Evolutionary conservation across 2,888 invertebrate species (phyloP).

Genomic region (Ichneumoninae sp.): DNA sequence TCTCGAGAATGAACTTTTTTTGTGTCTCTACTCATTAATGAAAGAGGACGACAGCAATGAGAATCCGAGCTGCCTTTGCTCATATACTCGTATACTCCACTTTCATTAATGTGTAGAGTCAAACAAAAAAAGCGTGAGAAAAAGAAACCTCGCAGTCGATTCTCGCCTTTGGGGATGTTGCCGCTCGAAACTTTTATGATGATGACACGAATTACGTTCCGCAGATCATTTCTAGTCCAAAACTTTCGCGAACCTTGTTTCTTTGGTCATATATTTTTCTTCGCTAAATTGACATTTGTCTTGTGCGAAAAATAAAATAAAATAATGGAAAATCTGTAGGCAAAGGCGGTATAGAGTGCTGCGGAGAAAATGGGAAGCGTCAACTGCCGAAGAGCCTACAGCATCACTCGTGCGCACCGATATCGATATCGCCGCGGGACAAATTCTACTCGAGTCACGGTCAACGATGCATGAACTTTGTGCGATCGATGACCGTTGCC

Average conservation of each 20-base stretch:
- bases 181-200: slow-evolving; percentile 19
- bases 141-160: background rate
- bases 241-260: slow-evolving; percentile 4
- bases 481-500: slow-evolving; percentile 86
- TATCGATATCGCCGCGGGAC: slow-evolving; percentile 86
- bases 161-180: background rate
- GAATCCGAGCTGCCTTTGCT: background rate
- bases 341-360: slow-evolving; percentile 85
- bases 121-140: background rate
- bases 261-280: background rate
- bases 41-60: slow-evolving; percentile 3
- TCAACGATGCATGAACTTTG: slow-evolving; percentile 87
- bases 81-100: background rate
- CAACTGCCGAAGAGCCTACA: slow-evolving; percentile 80
- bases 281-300: background rate
- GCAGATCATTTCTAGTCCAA: slow-evolving; percentile 12
- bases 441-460: slow-evolving; percentile 85
- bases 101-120: background rate
- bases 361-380: slow-evolving; percentile 84
- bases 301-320: slow-evolving; percentile 19
- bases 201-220: slow-evolving; percentile 25
- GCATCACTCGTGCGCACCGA: slow-evolving; percentile 88
- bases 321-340: slow-evolving; percentile 34
- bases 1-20: background rate
- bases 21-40: background rate